These are phyloP conservation scores for Rhinatrema bivittatum DNA, from an alignment of 2,797 vertebrate genomes.

Conservation along the genomic window DNA sequence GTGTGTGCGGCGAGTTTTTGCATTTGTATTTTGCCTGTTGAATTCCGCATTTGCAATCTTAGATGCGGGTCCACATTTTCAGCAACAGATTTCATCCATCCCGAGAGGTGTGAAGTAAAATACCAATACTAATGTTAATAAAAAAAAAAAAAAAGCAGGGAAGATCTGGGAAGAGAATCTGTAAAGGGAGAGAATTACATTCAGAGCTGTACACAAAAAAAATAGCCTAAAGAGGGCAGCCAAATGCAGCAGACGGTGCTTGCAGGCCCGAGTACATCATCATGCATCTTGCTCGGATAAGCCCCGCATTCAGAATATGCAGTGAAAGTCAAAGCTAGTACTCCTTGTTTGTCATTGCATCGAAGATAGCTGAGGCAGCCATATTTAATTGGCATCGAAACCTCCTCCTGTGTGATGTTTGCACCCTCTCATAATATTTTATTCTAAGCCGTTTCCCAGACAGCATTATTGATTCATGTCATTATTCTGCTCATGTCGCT, in stretches of 20 bases:
- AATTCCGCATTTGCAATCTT: no score
- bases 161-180: no score
- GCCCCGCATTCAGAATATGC: constrained; percentile 21
- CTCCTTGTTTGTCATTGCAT: constrained; percentile 31
- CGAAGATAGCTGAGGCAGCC: constrained; percentile 35
- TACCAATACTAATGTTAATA: no score
- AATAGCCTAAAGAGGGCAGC: constrained; percentile 54
- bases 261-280: neutral
- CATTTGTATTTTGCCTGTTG: no score
- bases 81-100: no score
- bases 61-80: no score
- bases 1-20: no score
- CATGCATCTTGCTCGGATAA: constrained; percentile 18
- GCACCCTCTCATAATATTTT: constrained; percentile 35
- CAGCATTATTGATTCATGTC: constrained; percentile 36
- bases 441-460: constrained; percentile 41
- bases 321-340: constrained; percentile 25
- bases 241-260: constrained; percentile 29
- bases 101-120: no score
- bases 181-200: neutral
- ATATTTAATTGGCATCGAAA: constrained; percentile 36
- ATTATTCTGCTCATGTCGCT: constrained; percentile 17
- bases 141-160: no score
- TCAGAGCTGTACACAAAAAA: constrained; percentile 9
- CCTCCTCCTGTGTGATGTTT: constrained; percentile 26